Evolutionary conservation across 2,113 vertebrate species (phyloP).

Genomic region (Corythoichthys intestinalis): DNA sequence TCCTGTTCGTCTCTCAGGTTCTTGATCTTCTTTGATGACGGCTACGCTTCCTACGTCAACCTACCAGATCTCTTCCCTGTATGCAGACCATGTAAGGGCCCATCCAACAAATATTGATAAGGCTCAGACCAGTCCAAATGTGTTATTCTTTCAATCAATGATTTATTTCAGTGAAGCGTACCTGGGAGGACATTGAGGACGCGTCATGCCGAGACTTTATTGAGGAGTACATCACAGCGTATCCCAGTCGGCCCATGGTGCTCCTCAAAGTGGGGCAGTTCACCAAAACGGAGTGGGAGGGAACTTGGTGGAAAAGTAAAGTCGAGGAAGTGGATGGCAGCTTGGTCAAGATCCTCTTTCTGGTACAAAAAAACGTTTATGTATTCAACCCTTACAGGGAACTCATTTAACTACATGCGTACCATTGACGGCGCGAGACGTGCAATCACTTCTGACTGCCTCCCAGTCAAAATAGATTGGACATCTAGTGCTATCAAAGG

Average conservation of each 20-base stretch:
- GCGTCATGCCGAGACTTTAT: conserved; percentile 93
- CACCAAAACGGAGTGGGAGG: conserved; percentile 98
- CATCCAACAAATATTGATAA: neutral
- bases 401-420: no score
- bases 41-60: conserved; percentile 92
- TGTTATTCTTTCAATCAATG: neutral
- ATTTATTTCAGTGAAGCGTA: conserved; percentile 78
- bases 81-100: conserved; percentile 84
- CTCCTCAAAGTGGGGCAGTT: conserved; percentile 90
- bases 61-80: conserved; percentile 88
- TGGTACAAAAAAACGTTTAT: conserved; percentile 71
- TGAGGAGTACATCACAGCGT: conserved; percentile 93
- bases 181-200: conserved; percentile 97
- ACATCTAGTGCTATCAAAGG: no score
- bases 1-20: conserved; percentile 74
- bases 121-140: neutral
- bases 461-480: no score
- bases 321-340: conserved; percentile 98
- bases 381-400: no score
- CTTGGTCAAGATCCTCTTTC: conserved; percentile 94
- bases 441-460: no score
- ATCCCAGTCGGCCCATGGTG: conserved; percentile 97
- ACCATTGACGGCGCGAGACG: no score
- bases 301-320: conserved; percentile 97
- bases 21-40: conserved; percentile 96